Conservation (phyloP, 2,113 vertebrate species). For the Columba livia region DNA sequence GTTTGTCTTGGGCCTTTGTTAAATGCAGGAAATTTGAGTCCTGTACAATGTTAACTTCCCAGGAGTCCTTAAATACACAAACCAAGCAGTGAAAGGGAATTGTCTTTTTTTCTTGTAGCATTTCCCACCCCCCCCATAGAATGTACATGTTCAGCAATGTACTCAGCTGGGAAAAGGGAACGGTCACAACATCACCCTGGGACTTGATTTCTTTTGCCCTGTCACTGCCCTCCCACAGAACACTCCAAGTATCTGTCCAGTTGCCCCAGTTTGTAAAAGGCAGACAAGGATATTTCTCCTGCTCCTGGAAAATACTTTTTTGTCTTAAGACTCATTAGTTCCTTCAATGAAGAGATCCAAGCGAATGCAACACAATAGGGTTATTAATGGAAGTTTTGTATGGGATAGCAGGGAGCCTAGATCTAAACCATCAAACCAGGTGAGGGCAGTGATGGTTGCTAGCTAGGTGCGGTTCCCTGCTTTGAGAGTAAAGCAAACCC, state of each 20-base stretch:
- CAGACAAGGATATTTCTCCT: neutral
- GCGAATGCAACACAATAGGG: neutral
- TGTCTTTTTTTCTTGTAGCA: neutral
- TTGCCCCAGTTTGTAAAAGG: neutral
- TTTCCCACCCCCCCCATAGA: neutral
- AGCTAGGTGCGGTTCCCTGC: neutral
- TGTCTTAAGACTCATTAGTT: neutral
- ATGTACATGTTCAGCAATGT: neutral
- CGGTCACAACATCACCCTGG: neutral
- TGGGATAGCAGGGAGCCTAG: neutral
- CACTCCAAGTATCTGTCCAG: neutral
- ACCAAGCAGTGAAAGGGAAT: neutral
- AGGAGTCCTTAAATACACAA: constrained; percentile 7
- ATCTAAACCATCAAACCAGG: neutral
- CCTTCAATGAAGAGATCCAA: neutral
- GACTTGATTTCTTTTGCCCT: neutral
- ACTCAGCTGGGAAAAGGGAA: neutral
- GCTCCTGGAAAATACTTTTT: neutral
- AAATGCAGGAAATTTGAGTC: neutral
- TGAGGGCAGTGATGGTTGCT: neutral
- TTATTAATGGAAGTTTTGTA: neutral
- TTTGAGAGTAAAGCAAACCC: neutral
- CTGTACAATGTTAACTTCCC: neutral
- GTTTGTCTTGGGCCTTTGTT: neutral
- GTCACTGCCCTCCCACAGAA: neutral